Base-by-base conservation (phyloP, 2,113 vertebrate species). In the Tapirus terrestris region DNA sequence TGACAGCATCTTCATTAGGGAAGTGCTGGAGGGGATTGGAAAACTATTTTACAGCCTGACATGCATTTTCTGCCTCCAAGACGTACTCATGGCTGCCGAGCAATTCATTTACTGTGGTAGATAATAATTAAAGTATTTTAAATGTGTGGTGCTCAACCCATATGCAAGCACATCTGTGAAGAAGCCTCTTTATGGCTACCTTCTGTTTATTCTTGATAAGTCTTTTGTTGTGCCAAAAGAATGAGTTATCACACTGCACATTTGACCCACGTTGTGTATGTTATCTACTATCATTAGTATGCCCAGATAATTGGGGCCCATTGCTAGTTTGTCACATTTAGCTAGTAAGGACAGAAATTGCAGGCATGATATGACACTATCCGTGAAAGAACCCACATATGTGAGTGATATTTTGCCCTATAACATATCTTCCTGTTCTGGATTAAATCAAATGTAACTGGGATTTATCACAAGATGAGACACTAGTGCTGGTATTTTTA, bases 201-300 rank as follows among this genome's bases (percentile, higher is more conserved):
- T 98, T 98, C 97, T 98, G 97, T 97, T 98, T 98, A 94, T 98
- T 97, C 91, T 97, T 97, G 92, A 98, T 67, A 98, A 98, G 89
- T 94, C 81, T 91, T 98, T 98, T 97, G 61, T 98, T 98, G 94
- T 94, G 89, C 84, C 94, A 98, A 98, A 97, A 98, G 98, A 98
- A 98, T 84, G 1, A 98, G 43, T 95, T 80, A 97, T 94, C 77
- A 95, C 3, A 0, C 65, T 97, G 72, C 43, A 72, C 31, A 87
- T 96, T 87, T 98, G 92, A 97, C 96, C 93, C 20, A 80, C 96
- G 84, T 23, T 73, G 81, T 97, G 39, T 75, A 5, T 10, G 29
- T 85, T 98, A 67, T 91, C 82, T 96, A 70, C 53, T 75, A 5
- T 67, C 53, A 92, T 97, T 93, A 97, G 58, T 85, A 94, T 85